Percentiles rank a stretch among this genome's conserved stretches.
These are phyloP conservation scores for Anthonomus grandis DNA, from an alignment of 1,140 invertebrate genomes.

Conservation along the genomic window DNA sequence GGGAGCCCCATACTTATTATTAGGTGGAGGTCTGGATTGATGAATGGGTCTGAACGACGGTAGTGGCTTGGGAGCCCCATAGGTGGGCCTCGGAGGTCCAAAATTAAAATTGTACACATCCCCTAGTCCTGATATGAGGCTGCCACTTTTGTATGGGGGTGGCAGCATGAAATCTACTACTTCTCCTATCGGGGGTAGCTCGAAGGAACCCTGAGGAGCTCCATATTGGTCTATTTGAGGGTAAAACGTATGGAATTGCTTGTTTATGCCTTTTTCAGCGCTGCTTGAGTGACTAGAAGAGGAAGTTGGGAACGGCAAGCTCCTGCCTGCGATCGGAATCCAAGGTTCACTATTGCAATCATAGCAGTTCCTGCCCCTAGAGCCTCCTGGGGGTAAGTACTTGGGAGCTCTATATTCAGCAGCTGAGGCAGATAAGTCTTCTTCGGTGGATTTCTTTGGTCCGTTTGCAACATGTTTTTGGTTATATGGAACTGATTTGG, in stretches of 20 bases:
- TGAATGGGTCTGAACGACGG: too few relatives aligned
- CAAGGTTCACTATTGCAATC: conserved; percentile 71
- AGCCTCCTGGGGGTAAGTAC: conserved; percentile 12
- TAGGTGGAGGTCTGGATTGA: not conserved
- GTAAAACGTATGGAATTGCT: not conserved
- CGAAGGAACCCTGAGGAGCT: conserved; percentile 13
- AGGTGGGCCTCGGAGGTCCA: conserved; percentile 19
- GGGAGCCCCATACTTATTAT: conserved; percentile 7
- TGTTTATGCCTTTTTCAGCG: not conserved
- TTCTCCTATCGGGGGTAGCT: conserved; percentile 8
- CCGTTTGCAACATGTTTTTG: not conserved
- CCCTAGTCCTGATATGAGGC: conserved; percentile 4
- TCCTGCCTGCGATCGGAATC: conserved; percentile 63
- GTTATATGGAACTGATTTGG: not conserved
- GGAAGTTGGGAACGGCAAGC: conserved; percentile 19
- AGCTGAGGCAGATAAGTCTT: conserved; percentile 22
- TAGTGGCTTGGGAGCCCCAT: conserved; percentile 28
- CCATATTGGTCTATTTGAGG: conserved; percentile 36
- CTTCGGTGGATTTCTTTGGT: not conserved
- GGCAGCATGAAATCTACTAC: conserved; percentile 25
- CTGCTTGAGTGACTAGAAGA: conserved; percentile 21
- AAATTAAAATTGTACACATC: too few relatives aligned
- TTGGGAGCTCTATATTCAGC: conserved; percentile 17
- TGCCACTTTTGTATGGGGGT: conserved; percentile 9
- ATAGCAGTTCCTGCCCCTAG: conserved; percentile 11